Evolutionary conservation across 2,888 invertebrate genomes (phyloP).

Genomic region (Caenorhabditis drosophilae): DNA sequence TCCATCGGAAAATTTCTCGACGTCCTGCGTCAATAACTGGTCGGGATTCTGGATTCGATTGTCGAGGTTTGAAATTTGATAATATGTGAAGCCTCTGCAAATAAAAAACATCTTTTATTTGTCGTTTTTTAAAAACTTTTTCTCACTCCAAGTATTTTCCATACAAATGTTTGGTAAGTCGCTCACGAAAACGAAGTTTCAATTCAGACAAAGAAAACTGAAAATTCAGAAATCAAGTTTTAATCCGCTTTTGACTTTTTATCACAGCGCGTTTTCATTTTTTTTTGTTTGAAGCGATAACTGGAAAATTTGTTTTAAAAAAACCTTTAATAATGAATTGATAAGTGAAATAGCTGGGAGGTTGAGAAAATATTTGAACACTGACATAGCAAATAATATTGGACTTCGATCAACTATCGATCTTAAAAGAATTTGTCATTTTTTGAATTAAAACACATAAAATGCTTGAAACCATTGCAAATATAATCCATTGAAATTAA

Average conservation of each 20-base stretch:
- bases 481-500: no score
- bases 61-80: constrained; percentile 89
- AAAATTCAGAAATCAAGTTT: constrained; percentile 42
- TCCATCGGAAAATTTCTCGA: constrained; percentile 95
- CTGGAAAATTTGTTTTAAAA: constrained; percentile 6
- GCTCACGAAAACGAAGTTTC: constrained; percentile 86
- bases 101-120: background rate
- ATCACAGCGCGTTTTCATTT: no score
- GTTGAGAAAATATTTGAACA: constrained; percentile 81
- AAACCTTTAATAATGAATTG: constrained; percentile 85
- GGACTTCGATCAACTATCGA: constrained; percentile 88
- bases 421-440: constrained; percentile 72
- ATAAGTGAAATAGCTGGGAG: constrained; percentile 92
- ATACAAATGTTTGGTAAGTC: constrained; percentile 85
- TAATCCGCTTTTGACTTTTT: no score
- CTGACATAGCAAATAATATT: constrained; percentile 78
- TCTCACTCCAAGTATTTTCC: constrained; percentile 87
- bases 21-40: constrained; percentile 92
- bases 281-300: background rate
- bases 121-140: background rate
- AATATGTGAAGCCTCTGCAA: constrained; percentile 76
- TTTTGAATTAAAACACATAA: no score
- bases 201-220: constrained; percentile 89
- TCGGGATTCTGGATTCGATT: constrained; percentile 93
- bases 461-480: no score